phyloP scores from a whole-genome alignment of 2,113 vertebrate genomes.

The Geothlypis trichas region DNA sequence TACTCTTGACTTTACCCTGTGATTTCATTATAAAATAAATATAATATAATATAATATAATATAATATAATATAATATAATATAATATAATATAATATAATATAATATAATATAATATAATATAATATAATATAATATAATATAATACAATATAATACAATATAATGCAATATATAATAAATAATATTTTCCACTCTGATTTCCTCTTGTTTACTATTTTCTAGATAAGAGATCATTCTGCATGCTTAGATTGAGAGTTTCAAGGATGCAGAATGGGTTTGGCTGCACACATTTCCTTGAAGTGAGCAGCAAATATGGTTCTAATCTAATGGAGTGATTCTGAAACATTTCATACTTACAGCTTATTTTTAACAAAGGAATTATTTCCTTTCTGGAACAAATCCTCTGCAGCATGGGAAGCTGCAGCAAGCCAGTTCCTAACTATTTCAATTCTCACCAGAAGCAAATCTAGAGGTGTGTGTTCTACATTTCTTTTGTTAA shows the following conservation, averaged over 20 bases:
- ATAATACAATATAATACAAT: background rate
- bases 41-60: background rate
- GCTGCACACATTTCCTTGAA: background rate
- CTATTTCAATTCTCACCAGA: background rate
- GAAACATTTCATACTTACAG: background rate
- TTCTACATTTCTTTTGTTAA: background rate
- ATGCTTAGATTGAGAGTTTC: background rate
- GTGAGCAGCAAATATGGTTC: background rate
- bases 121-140: background rate
- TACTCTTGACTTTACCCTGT: background rate
- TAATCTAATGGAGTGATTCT: background rate
- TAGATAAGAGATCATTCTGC: background rate
- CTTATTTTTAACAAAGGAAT: background rate
- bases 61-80: background rate
- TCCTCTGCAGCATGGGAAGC: background rate
- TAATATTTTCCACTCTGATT: background rate
- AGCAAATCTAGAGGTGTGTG: background rate
- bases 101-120: background rate
- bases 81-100: too few relatives aligned
- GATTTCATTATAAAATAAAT: background rate
- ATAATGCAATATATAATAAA: background rate
- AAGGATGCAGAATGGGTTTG: background rate
- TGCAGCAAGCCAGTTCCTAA: background rate
- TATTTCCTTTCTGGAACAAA: background rate
- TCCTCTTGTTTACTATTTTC: background rate